Base-by-base conservation (phyloP, 2,797 vertebrate species). In the Eleutherodactylus coqui region DNA sequence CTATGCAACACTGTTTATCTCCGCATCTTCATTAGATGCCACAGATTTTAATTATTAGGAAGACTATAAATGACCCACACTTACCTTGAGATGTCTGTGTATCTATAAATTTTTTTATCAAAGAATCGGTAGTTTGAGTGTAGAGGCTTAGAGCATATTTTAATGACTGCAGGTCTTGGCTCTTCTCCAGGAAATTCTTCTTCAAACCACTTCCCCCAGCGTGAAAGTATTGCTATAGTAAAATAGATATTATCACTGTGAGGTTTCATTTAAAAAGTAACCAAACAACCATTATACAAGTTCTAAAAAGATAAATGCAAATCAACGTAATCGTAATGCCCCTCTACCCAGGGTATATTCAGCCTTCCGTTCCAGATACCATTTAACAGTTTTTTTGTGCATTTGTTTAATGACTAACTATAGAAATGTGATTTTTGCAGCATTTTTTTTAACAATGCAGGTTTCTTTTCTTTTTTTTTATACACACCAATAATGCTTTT, bases 101-200 rank as follows among this genome's bases (percentile, higher is more conserved):
- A 93, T 96, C 96, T 94, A 98, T 98, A 92, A 98, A 99, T 92
- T 98, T 99, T 95, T 97, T 99, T 93, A 99, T 95, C 96, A 99
- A 96, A 95, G 96, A 90, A 87, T 99, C 98, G 34, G 98, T 99
- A 83, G 96, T 96, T 93, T 99, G 97, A 36, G 97, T 98, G 93
- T 99, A 99, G 93, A 99, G 97, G 95, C 96, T 98, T 79, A 99
- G 97, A 89, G 98, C 97, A 0, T 99, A 98, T 95, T 94, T 97
- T 89, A 99, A 93, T 85, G 98, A 99, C 90, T 96, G 97, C 83
- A 99, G 94, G 83, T 98, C 98, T 0, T 96, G 95, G 90, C 98
- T 99, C 93, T 98, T 99, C 91, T 99, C 98, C 49, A 99, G 93
- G 93, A 98, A 99, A 83, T 95, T 98, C 95, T 99, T 99, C 94